Evolutionary conservation across 1,140 invertebrate species (phyloP), one percentile per base, ranked within the genome.

Genomic region (Phortica variegata): DNA sequence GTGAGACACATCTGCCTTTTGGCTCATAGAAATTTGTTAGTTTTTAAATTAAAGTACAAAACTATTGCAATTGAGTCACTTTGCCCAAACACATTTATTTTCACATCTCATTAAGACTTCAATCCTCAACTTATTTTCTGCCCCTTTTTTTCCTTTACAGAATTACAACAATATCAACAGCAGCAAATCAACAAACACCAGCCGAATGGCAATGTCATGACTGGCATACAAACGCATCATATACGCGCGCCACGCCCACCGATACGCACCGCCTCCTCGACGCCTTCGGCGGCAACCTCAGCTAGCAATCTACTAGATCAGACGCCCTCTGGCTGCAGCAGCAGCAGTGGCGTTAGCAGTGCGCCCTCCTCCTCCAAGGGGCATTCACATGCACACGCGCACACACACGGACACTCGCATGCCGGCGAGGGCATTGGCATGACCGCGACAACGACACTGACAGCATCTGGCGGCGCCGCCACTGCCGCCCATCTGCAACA

Each of bases 321-420:
- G 47, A 75, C 72, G 36, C 63, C 66, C n/a, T 57, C 80, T 33
- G 80, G 61, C 56, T 76, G 61, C 78, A 79, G 58, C 76, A 81
- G 60, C 77, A 80, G 60, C 58, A 81, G 65, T 75, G 80, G 53
- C 65, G 79, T 77, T 65, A 79, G 56, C 77, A 81, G 76, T 19
- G 70, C 70, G 0, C 70, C 70, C 21, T 73, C 70, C 47, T 80
- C 79, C 39, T 80, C 78, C 31, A 80, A 81, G 55, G 80, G 81
- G 13, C 79, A 81, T 52, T 77, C 78, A 8, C 71, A 73, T 40
- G 58, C 57, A 17, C 63, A 72, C 45, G 42, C 56, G 26, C 70
- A 54, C 68, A 72, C 50, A 15, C 50, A 73, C 29, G 46, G 50
- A 6, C 63, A 68, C 39, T 13, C 44, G 10, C 49, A 49, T 18